A percentile compares a stretch with the other conserved stretches of the same genome.
Evolutionary conservation across 2,113 vertebrate species (phyloP).

Genomic region (Excalfactoria chinensis): DNA sequence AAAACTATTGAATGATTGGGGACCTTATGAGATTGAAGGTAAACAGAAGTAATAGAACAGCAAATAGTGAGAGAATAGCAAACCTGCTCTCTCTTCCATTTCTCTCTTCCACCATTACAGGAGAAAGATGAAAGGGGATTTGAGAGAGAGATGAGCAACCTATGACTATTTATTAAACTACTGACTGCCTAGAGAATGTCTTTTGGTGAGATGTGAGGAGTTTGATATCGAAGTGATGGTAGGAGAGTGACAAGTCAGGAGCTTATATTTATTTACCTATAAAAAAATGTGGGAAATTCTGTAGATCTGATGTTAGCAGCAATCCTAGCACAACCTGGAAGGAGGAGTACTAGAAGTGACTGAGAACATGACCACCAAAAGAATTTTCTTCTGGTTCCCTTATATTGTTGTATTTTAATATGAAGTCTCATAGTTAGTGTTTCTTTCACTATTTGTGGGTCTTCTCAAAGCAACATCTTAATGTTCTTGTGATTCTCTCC

Average conservation of each 20-base stretch:
- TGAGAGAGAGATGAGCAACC: not conserved
- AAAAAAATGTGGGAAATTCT: not conserved
- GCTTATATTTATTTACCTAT: not conserved
- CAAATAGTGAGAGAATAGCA: not conserved
- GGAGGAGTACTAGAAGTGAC: not conserved
- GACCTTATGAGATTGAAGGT: not conserved
- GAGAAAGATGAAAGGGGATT: not conserved
- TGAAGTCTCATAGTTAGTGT: not conserved
- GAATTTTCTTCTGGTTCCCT: not conserved
- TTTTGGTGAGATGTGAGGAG: not conserved
- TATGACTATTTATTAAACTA: not conserved
- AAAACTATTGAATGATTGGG: not conserved
- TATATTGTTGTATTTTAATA: not conserved
- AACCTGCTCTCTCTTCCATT: not conserved
- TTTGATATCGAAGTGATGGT: not conserved
- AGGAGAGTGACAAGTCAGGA: not conserved
- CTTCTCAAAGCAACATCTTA: not conserved
- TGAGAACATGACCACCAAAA: not conserved
- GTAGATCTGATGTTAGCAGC: not conserved
- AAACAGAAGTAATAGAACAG: not conserved
- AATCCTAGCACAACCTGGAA: not conserved
- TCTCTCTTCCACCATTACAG: rapidly evolving
- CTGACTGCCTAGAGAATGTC: not conserved
- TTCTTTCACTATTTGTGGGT: not conserved
- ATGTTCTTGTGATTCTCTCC: not conserved